Evolutionary conservation across 2,113 vertebrate species (phyloP), one percentile per base, ranked within the genome.

Genomic region (Cyphomyrus plagiostoma): DNA sequence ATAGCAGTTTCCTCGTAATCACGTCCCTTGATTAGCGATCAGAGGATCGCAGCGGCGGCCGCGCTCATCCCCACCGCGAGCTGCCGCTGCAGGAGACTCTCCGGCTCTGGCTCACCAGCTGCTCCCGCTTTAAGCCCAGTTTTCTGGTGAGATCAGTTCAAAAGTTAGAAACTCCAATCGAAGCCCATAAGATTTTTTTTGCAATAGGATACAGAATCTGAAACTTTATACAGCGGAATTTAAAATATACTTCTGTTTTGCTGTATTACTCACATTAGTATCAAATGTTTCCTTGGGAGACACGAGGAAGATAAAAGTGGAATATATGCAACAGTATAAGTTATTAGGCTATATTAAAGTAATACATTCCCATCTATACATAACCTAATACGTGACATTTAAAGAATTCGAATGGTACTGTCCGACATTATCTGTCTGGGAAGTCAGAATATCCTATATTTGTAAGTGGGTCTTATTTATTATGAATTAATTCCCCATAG

Each of bases 1-100:
- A 89, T 89, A 92, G 88, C 89, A 86, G 86, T 91, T 89, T 30
- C 21, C 42, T 86, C 21, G 49, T 46, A 88, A 82, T 88, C 48
- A 48, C 87, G 70, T 23, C 52, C 88, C 86, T 52, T 56, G 49
- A 56, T 88, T 50, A 45, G 39, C 56, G 83, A 50, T 90, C 46
- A 42, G 53, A 83, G 80, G 89, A 84, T 66, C 17, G 88, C 70
- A 82, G 87, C 91, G 58, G 53, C 35, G 30, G 30, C 45, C 11
- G 30, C 52, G 70, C 82, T 10, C 74, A 90, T 84, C 48, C 7
- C 62, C 19, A 56, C 80, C 6, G 52, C n/a, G 8, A 86, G 86
- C 86, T 35, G 48, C 42, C 23, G 70, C 83, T 30, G 50, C 46
- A 13, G 39, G 42, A 70, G 46, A 48, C 19, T n/a, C 13, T 46